Evolutionary conservation across 2,113 vertebrate species (phyloP).

Genomic region (Solenodon paradoxus): DNA sequence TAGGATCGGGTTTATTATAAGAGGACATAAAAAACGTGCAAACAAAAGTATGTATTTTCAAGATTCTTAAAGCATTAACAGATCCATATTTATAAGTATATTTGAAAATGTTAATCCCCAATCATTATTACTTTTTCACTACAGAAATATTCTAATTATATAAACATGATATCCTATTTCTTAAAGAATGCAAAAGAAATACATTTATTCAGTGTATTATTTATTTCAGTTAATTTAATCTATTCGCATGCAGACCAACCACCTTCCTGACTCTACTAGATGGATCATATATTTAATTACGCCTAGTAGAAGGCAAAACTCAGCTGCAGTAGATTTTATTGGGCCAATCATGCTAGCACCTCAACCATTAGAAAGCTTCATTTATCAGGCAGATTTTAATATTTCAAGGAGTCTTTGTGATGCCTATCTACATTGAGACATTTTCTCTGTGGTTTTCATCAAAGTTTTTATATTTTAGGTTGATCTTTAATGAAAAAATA

Average conservation of each 20-base stretch:
- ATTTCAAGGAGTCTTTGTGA: not conserved
- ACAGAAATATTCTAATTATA: slow-evolving; percentile 9
- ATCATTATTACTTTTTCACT: not conserved
- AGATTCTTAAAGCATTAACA: not conserved
- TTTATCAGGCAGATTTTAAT: not conserved
- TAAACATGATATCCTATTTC: not conserved
- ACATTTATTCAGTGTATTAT: not conserved
- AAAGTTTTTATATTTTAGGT: not conserved
- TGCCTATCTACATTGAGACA: not conserved
- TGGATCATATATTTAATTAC: not conserved
- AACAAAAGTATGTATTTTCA: not conserved
- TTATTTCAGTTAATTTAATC: slow-evolving; percentile 1
- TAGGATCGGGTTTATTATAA: not conserved
- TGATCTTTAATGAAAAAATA: not conserved
- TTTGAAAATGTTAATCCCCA: not conserved
- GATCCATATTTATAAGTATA: not conserved
- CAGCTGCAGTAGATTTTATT: not conserved
- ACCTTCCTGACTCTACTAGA: not conserved
- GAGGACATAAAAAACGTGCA: not conserved
- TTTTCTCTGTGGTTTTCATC: not conserved
- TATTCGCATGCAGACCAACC: not conserved
- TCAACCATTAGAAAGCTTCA: not conserved
- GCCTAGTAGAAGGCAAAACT: not conserved
- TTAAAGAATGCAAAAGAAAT: not conserved
- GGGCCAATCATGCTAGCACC: not conserved